These are phyloP conservation scores for Sebastiscus tertius DNA, from an alignment of 2,797 vertebrate species.

Conservation along the genomic window DNA sequence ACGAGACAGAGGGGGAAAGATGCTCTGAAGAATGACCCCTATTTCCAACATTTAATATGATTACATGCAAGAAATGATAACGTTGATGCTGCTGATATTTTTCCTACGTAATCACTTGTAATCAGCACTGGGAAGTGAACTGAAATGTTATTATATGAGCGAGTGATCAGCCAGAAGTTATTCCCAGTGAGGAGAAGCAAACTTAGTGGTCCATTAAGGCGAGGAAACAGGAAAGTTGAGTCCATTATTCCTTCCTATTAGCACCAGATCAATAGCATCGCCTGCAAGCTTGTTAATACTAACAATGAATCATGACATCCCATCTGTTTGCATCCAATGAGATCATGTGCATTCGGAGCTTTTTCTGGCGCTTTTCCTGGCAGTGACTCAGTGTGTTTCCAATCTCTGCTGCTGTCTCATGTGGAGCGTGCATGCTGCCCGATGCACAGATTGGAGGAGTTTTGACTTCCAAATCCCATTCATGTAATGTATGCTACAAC, in stretches of 20 bases:
- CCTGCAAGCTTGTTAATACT: conserved; percentile 33
- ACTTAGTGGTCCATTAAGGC: conserved; percentile 37
- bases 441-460: background rate
- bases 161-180: background rate
- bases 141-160: background rate
- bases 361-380: conserved; percentile 49
- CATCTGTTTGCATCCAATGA: conserved; percentile 47
- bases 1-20: background rate
- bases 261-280: conserved; percentile 40
- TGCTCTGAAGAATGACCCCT: background rate
- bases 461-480: background rate
- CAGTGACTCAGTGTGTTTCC: conserved; percentile 69
- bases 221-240: conserved; percentile 34
- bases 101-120: background rate
- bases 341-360: conserved; percentile 36
- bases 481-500: background rate
- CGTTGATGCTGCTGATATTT: background rate
- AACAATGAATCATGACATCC: conserved; percentile 37
- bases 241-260: conserved; percentile 49
- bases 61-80: background rate
- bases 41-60: background rate
- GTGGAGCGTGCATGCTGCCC: conserved; percentile 2
- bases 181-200: background rate
- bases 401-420: conserved; percentile 45
- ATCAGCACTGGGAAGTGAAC: background rate